A percentile compares a stretch with the other conserved stretches of the same genome.
Conservation (phyloP, 2,888 invertebrate species). For the Saturnia pavonia region DNA sequence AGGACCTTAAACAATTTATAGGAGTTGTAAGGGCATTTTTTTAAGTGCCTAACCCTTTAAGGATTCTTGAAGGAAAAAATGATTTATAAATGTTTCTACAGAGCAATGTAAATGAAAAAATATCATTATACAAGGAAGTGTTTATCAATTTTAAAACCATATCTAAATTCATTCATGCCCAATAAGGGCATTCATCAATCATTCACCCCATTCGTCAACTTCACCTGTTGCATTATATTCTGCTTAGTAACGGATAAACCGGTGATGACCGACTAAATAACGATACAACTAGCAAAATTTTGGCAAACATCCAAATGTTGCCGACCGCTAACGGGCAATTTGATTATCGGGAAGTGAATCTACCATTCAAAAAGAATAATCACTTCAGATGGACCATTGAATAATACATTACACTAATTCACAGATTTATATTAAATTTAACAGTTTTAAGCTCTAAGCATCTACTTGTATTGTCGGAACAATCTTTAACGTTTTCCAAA, state of each 20-base stretch:
- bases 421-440: no score
- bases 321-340: constrained; percentile 1
- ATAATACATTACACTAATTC: background rate
- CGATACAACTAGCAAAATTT: background rate
- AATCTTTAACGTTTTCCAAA: no score
- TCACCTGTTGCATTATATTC: constrained; percentile 6
- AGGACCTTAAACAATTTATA: background rate
- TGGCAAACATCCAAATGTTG: background rate
- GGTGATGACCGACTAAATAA: background rate
- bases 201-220: constrained; percentile 3
- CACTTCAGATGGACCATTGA: background rate
- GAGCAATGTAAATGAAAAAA: no score
- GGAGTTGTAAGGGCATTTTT: no score
- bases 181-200: background rate
- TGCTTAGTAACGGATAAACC: background rate
- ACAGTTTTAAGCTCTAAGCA: no score
- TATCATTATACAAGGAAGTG: background rate
- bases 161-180: background rate
- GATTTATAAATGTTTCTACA: no score
- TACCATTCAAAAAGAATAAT: background rate
- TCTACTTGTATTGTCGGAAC: no score
- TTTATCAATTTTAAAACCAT: background rate
- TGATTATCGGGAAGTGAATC: background rate
- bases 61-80: no score
- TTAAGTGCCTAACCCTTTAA: no score